phyloP scores from a whole-genome alignment of 92 coral and sea anemone species.

The Palythoa grandis region DNA sequence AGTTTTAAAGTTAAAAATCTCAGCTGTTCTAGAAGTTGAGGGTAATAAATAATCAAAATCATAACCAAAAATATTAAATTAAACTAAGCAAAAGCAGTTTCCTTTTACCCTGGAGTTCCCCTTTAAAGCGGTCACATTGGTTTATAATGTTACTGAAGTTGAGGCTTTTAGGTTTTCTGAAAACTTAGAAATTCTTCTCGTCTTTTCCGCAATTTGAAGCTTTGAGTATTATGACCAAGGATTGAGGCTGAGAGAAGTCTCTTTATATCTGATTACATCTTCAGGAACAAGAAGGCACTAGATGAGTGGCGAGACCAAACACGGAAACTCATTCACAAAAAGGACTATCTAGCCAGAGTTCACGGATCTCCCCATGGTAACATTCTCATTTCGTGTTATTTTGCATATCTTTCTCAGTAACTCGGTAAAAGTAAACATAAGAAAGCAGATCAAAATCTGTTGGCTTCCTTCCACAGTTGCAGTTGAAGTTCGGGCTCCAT shows the following conservation, averaged over 20 bases:
- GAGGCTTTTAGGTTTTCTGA: too few relatives aligned
- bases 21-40: too few relatives aligned
- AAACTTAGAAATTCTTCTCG: too few relatives aligned
- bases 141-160: too few relatives aligned
- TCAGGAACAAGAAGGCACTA: conserved; percentile 85
- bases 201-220: too few relatives aligned
- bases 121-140: too few relatives aligned
- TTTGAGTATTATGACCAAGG: too few relatives aligned
- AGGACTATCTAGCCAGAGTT: conserved; percentile 75
- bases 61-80: too few relatives aligned
- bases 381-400: background rate
- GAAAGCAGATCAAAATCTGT: background rate
- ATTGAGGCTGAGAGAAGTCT: background rate
- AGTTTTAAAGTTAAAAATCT: too few relatives aligned
- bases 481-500: conserved; percentile 91
- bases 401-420: background rate
- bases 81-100: too few relatives aligned
- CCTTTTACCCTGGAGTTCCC: too few relatives aligned
- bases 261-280: background rate
- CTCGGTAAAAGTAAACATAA: background rate
- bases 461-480: background rate
- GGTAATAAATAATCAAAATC: too few relatives aligned
- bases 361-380: conserved; percentile 76
- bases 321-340: conserved; percentile 73
- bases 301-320: conserved; percentile 91